Base-by-base conservation (phyloP, 2,113 vertebrate genomes). In the Struthidea cinerea region DNA sequence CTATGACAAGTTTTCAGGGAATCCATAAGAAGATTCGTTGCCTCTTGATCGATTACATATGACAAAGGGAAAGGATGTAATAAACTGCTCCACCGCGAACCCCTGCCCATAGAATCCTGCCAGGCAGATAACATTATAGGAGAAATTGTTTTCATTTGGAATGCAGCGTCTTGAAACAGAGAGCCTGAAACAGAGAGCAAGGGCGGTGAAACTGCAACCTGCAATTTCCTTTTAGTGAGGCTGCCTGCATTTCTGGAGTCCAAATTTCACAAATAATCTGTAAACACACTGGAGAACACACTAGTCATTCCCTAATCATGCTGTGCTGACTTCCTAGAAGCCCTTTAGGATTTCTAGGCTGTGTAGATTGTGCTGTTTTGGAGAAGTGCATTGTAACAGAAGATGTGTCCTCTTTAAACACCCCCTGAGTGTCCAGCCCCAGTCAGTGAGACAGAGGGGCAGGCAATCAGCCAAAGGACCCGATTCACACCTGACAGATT, bases 221-320 rank as follows among this genome's bases (percentile, higher is more conserved):
- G 35, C 33, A n/a, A 55, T 41, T 81, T 70, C 21, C 47, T 78
- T 78, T 37, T 28, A 68, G 17, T 3, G 1, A 87, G 21, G 33
- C 30, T 60, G 42, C 28, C 87, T 59, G 50, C n/a, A 61, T 75
- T 89, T 59, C 56, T 80, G 81, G 30, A 89, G 61, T 22, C 60
- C 19, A 67, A 44, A 55, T 89, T 87, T 89, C 81, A 84, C 30
- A 84, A 57, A 46, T 35, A 69, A 74, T 41, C 67, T 84, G 22
- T 6, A 17, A 76, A 60, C 18, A 42, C 19, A 28, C 7, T 13
- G 65, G 33, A 82, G 69, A 59, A 63, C 23, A 41, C 0, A 0
- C 37, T 18, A n/a, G n/a, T n/a, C n/a, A 18, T 42, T 70, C 49
- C n/a, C 68, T 16, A 27, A 37, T 75, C 76, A n/a, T 3, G 7